Evolutionary conservation across 2,113 vertebrate genomes (phyloP).

Genomic region (Neogobius melanostomus): DNA sequence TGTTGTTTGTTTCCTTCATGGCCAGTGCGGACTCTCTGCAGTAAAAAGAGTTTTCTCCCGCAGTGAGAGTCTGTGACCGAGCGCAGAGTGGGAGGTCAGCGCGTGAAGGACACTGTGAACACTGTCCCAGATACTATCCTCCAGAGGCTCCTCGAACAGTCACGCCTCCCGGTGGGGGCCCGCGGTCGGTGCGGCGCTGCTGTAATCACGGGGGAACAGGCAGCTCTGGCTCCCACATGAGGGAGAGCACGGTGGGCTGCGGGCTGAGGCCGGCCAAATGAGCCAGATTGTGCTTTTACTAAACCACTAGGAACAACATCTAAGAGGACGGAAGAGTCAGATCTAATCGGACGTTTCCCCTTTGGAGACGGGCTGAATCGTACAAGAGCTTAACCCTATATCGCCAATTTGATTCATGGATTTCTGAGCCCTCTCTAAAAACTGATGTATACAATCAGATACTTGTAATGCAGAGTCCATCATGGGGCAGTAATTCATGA

Average conservation of each 20-base stretch:
- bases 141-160: constrained; percentile 34
- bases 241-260: constrained; percentile 43
- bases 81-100: too few species aligned
- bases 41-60: too few species aligned
- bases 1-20: too few species aligned
- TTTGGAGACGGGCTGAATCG: background rate
- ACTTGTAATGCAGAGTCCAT: too few species aligned
- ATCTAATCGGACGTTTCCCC: background rate
- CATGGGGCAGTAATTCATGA: too few species aligned
- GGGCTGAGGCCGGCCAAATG: constrained; percentile 35
- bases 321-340: background rate
- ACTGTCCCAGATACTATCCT: constrained; percentile 28
- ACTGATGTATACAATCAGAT: too few species aligned
- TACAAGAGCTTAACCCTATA: too few species aligned
- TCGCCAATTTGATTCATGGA: too few species aligned
- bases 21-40: too few species aligned
- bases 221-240: constrained; percentile 28
- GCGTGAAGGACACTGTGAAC: constrained; percentile 15
- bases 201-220: constrained; percentile 38
- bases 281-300: constrained; percentile 22
- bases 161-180: constrained; percentile 19
- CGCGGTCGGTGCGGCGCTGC: constrained; percentile 38
- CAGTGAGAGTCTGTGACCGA: too few species aligned
- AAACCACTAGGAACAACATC: constrained; percentile 8
- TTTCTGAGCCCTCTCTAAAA: too few species aligned